phyloP scores from a whole-genome alignment of 2,113 vertebrate genomes.

The Phalacrocorax pelagicus region DNA sequence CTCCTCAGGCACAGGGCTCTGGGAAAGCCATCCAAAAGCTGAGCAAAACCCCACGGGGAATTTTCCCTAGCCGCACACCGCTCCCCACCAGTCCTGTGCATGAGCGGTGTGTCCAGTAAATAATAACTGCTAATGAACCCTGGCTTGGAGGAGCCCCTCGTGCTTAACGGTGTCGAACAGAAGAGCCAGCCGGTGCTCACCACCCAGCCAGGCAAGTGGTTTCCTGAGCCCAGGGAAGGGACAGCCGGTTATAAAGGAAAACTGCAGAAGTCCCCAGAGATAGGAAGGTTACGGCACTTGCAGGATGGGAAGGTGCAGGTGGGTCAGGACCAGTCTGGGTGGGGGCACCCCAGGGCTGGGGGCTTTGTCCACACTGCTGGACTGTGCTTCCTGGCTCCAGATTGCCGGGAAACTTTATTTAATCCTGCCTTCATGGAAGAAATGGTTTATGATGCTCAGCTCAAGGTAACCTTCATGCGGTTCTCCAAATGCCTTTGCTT shows the following conservation, averaged over 20 bases:
- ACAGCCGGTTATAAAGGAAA: rapidly evolving
- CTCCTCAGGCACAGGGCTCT: not conserved
- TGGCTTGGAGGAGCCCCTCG: rapidly evolving
- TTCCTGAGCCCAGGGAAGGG: not conserved
- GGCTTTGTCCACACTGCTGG: not conserved
- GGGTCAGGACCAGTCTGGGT: not conserved
- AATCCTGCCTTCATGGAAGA: not conserved
- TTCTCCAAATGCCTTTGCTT: not conserved
- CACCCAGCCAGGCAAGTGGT: not conserved
- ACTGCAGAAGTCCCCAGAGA: rapidly evolving
- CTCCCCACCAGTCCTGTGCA: not conserved
- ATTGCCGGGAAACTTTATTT: not conserved
- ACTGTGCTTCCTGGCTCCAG: not conserved
- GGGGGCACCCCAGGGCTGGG: not conserved
- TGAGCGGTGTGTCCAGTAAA: rapidly evolving
- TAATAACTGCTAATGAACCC: not conserved
- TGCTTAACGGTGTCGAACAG: rapidly evolving
- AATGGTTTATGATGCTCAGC: not conserved
- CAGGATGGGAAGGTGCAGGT: not conserved
- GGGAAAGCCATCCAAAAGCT: not conserved
- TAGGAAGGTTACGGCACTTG: not conserved
- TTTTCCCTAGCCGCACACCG: rapidly evolving
- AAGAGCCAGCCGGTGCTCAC: not conserved
- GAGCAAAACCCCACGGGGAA: not conserved
- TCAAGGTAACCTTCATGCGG: constrained; percentile 55